Base-by-base conservation (phyloP, 2,888 invertebrate genomes). In the Aleiodes testaceus region DNA sequence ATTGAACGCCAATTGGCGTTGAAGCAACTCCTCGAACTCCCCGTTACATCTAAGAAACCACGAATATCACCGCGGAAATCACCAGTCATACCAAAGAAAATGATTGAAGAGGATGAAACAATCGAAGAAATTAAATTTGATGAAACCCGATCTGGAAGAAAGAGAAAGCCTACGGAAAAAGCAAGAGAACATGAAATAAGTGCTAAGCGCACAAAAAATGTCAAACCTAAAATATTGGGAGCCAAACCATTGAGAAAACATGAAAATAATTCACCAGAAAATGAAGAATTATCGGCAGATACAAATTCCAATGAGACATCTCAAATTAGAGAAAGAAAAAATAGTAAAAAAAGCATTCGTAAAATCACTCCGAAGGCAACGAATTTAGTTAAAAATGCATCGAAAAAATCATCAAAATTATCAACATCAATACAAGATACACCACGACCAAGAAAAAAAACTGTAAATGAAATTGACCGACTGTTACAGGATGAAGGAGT, bases 401-500 rank as follows among this genome's bases (percentile, higher is more conserved):
- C 72, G 12, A 74, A 72, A 44, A 76, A 80, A 65, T 77, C 78
- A 36, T 45, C 75, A 5, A 80, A 80, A 49, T 18, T 78, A 26
- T 72, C 52, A 7, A 52, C 72, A 36, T 18, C 75, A 16, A 74
- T 72, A 12, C 22, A 44, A 22, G 79, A 80, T 1, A 52, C 69
- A 7, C 20, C 72, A 11, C 85, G 81, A 70, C 81, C 82, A 18
- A 81, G 80, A 71, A 91, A 91, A 81, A 90, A 91, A 75, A 91
- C 90, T 77, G 87, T 91, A 70, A 90, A 92, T 18, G 96, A 96
- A 88, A 90, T 96, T 66, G 95, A 95, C 80, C 92, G 90, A 72
- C 86, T 96, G 65, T 88, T 96, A 73, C 94, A 93, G 88, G 96
- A 96, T 84, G 96, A 96, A 84, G 95, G 96, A 1, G 95, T 95